Evolutionary conservation across 2,797 vertebrate species (phyloP), one percentile per base, ranked within the genome.

Genomic region (Otolemur crassicaudatus): DNA sequence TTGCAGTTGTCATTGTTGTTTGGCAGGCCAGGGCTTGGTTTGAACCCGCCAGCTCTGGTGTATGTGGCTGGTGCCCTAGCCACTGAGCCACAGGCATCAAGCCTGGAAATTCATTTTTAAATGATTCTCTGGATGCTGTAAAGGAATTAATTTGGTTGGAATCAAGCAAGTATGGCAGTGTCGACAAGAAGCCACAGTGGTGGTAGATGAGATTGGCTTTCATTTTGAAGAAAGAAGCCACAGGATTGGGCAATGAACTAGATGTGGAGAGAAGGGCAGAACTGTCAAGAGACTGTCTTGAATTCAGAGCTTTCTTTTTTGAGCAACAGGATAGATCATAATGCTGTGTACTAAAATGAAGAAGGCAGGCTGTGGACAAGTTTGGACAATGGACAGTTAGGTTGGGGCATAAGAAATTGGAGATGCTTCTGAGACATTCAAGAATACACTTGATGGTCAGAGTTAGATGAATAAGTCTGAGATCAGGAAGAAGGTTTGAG

Each of bases 401-500:
- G 4, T 58, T n/a, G 40, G 40, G 43, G 56, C 17, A 20, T 9
- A 31, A 69, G 16, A 53, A 87, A 77, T 23, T 37, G 2, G 34
- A 84, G 69, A 79, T 60, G 19, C 8, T 69, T 37, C 12, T 37
- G 77, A 94, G 46, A 60, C 29, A 29, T 19, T 88, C 0, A 7
- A 61, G n/a, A 91, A 73, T 40, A 49, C 5, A 34, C 37, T 56
- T 90, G 34, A 89, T 65, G 2, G 60, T 49, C 56, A 31, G 1
- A 86, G 8, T 19, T 27, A 81, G 22, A 65, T 53, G 61, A 49
- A 80, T 27, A 61, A 49, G 16, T 40, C 56, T 82, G 43, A 53
- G 13, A 63, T 80, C 37, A 87, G 23, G 60, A 91, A 19, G 93
- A 17, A 87, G 3, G 94, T 65, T 67, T 87, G 53, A 96, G 27